A percentile compares a stretch with the other conserved stretches of the same genome.
Conservation (phyloP, 2,113 vertebrate species). For the Cygnus buccinator region DNA sequence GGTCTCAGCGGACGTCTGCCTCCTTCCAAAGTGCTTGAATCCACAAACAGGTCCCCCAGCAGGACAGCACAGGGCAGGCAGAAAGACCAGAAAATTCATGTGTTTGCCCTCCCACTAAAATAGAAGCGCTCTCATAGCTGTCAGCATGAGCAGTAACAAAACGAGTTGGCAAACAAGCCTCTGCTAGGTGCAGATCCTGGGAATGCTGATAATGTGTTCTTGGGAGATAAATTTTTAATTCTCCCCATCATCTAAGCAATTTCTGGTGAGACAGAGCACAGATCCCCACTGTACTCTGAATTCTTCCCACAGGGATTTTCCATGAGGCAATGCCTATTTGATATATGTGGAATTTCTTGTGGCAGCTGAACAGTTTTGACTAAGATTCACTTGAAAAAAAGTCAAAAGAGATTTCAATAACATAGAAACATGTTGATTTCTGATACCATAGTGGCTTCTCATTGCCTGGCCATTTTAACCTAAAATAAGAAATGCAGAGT, state of each 20-base stretch:
- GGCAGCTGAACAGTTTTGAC: not conserved
- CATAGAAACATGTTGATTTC: not conserved
- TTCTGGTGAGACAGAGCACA: constrained; percentile 4
- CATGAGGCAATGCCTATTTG: not conserved
- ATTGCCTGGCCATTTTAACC: not conserved
- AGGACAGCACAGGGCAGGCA: fast-evolving
- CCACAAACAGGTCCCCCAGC: not conserved
- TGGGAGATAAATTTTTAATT: constrained; percentile 33
- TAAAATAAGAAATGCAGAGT: not conserved
- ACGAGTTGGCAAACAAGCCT: not conserved
- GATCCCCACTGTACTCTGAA: not conserved
- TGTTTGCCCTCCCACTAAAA: not conserved
- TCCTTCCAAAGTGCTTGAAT: too few species aligned
- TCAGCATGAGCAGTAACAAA: not conserved
- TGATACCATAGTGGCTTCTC: not conserved
- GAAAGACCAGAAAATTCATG: not conserved
- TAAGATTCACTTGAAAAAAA: not conserved
- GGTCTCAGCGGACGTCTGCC: not conserved
- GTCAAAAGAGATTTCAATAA: not conserved
- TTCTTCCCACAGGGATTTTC: not conserved
- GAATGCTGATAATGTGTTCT: not conserved
- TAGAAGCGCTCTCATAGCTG: not conserved
- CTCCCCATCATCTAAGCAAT: not conserved
- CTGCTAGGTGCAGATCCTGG: constrained; percentile 27
- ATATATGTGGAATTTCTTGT: not conserved